phyloP scores from a whole-genome alignment of 92 coral and sea anemone species.

The Parazoanthus atlanticus region DNA sequence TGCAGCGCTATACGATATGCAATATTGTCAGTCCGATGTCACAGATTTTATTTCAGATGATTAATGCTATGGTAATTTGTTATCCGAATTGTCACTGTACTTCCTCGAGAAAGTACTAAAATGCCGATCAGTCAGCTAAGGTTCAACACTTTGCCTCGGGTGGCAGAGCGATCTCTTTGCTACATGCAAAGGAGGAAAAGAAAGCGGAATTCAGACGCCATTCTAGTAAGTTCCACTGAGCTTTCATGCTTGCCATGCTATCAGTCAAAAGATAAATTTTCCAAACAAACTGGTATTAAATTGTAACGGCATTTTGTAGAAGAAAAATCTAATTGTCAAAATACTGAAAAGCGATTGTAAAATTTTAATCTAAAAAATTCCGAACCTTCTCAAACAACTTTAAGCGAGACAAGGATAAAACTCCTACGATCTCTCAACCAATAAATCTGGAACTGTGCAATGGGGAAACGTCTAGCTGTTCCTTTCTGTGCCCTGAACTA shows the following conservation, averaged over 20 bases:
- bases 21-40: constrained; percentile 29
- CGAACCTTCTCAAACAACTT: too few relatives aligned
- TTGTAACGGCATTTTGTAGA: background rate
- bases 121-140: constrained; percentile 6
- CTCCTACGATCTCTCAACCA: too few relatives aligned
- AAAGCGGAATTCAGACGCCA: background rate
- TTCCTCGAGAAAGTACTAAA: constrained; percentile 18
- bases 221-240: background rate
- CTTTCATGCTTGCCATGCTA: background rate
- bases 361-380: too few relatives aligned
- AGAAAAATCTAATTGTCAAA: background rate
- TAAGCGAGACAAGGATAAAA: too few relatives aligned
- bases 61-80: constrained; percentile 35
- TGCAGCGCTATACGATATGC: constrained; percentile 12
- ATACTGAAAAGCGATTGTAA: too few relatives aligned
- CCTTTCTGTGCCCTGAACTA: too few relatives aligned
- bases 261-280: background rate
- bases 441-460: too few relatives aligned
- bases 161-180: constrained; percentile 3
- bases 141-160: constrained; percentile 15
- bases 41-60: constrained; percentile 8
- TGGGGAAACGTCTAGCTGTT: too few relatives aligned
- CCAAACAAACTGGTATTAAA: background rate
- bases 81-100: constrained; percentile 5
- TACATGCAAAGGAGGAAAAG: background rate